These are phyloP conservation scores for Drosophila baimaii DNA, from an alignment of 1,140 invertebrate genomes.

Conservation along the genomic window DNA sequence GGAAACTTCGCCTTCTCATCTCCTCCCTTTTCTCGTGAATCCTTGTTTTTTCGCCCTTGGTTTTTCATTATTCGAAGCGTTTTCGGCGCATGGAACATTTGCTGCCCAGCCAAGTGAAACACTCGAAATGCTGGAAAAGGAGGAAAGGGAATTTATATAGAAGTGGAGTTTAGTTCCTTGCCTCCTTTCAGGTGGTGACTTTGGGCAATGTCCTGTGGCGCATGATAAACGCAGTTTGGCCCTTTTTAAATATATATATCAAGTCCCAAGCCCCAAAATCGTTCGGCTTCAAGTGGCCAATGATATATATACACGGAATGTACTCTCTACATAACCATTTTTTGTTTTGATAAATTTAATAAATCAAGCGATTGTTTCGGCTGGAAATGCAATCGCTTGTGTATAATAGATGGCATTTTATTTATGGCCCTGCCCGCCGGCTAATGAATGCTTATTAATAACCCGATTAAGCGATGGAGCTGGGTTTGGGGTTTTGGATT, in stretches of 20 bases:
- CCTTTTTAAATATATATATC: constrained; percentile 64
- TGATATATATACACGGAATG: constrained; percentile 14
- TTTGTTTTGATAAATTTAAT: constrained; percentile 69
- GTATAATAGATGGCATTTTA: constrained; percentile 70
- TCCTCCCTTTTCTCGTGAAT: constrained; percentile 2
- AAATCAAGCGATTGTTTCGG: constrained; percentile 64
- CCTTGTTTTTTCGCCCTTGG: constrained; percentile 14
- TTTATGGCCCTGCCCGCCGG: constrained; percentile 53
- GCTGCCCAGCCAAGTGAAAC: constrained; percentile 67
- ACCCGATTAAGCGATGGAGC: constrained; percentile 53
- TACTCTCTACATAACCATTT: constrained; percentile 10
- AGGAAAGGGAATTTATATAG: constrained; percentile 3
- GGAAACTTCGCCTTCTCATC: constrained; percentile 21
- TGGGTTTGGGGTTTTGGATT: neutral
- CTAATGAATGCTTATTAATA: constrained; percentile 76
- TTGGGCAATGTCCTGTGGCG: constrained; percentile 75
- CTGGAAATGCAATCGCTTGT: constrained; percentile 65
- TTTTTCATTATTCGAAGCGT: constrained; percentile 63
- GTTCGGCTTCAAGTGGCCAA: constrained; percentile 17
- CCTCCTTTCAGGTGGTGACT: constrained; percentile 55
- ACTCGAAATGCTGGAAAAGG: constrained; percentile 30
- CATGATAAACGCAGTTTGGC: constrained; percentile 68
- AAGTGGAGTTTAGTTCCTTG: constrained; percentile 28
- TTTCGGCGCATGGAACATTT: constrained; percentile 72
- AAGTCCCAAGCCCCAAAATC: neutral